A percentile compares a stretch with the other conserved stretches of the same genome.
Evolutionary conservation across 2,888 invertebrate genomes (phyloP).

Genomic region (Byasa hedistus): DNA sequence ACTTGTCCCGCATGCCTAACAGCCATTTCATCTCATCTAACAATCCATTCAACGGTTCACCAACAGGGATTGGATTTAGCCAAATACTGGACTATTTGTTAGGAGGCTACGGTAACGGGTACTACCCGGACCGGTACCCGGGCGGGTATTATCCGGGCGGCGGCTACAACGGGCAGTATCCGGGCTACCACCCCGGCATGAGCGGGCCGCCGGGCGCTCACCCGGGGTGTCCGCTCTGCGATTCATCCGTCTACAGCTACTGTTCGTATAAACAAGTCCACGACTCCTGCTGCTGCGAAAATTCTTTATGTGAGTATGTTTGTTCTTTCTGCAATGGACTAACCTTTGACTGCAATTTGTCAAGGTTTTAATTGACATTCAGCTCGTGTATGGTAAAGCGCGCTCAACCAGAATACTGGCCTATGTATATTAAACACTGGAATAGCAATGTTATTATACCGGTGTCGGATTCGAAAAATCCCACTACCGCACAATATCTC

Average conservation of each 20-base stretch:
- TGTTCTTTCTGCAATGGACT: background rate
- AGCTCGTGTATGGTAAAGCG: no score
- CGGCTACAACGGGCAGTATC: constrained; percentile 37
- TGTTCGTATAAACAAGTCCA: constrained; percentile 87
- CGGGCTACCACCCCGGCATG: constrained; percentile 43
- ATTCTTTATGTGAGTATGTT: constrained; percentile 63
- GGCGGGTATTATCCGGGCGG: constrained; percentile 42
- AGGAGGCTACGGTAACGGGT: constrained; percentile 58
- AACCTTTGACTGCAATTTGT: no score
- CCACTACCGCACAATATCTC: no score
- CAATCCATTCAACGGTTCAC: constrained; percentile 43
- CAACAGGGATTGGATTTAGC: constrained; percentile 73
- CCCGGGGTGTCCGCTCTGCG: constrained; percentile 85
- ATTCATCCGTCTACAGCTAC: constrained; percentile 88
- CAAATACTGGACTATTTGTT: constrained; percentile 73
- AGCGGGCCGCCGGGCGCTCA: constrained; percentile 71
- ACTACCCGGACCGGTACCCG: constrained; percentile 37
- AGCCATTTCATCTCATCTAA: constrained; percentile 43
- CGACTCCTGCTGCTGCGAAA: constrained; percentile 87
- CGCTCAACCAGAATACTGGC: no score
- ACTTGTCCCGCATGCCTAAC: constrained; percentile 39
- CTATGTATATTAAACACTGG: no score
- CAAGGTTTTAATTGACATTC: no score
- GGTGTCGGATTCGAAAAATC: no score
- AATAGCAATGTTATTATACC: no score